phyloP scores from a whole-genome alignment of 2,797 vertebrate genomes.

The Sebastolobus altivelis region DNA sequence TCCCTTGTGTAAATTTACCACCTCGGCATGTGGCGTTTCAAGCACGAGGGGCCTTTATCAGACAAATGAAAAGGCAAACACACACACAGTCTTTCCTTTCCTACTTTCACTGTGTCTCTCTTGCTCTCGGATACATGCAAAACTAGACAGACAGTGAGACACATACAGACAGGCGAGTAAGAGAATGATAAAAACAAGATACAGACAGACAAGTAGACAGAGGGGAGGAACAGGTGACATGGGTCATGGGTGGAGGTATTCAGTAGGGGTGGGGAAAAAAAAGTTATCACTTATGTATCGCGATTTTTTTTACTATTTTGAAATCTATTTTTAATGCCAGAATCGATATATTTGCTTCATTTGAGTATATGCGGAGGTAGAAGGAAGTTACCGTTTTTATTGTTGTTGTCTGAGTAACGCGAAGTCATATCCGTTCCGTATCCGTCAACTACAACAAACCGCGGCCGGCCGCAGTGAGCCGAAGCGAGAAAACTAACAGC shows the following conservation, averaged over 20 bases:
- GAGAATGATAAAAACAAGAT: constrained; percentile 12
- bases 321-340: no score
- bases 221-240: constrained; percentile 33
- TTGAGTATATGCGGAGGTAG: no score
- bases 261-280: no score
- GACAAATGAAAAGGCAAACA: constrained; percentile 24
- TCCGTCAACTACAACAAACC: no score
- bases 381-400: no score
- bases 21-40: constrained; percentile 61
- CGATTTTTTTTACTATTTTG: no score
- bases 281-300: no score
- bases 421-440: no score
- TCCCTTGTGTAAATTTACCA: constrained; percentile 55
- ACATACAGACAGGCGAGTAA: constrained; percentile 28
- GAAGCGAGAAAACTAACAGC: no score
- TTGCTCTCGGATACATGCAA: constrained; percentile 29
- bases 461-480: no score
- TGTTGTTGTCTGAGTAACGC: no score
- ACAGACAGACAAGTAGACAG: constrained; percentile 35
- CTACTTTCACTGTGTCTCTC: constrained; percentile 9
- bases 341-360: no score
- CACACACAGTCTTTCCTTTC: constrained; percentile 21
- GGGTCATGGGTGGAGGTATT: constrained; percentile 32
- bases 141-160: constrained; percentile 7
- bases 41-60: constrained; percentile 42